Conservation (phyloP, 2,797 vertebrate species). For the Gymnothorax javanicus region DNA sequence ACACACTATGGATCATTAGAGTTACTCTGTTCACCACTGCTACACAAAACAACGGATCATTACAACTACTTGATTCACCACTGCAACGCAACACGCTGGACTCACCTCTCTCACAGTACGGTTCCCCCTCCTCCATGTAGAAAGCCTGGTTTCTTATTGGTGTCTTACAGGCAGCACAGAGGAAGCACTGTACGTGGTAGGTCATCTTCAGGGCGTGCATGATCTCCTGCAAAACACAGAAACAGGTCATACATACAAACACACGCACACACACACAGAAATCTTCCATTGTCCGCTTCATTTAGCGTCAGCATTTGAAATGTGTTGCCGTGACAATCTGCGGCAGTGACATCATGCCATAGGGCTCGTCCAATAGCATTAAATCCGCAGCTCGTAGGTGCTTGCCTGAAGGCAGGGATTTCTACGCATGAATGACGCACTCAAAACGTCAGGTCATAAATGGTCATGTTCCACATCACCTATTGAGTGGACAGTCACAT, state of each 20-base stretch:
- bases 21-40: no score
- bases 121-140: constrained; percentile 97
- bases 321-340: not conserved
- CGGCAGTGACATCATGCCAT: not conserved
- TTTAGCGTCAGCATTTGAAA: not conserved
- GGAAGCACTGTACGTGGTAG: constrained; percentile 95
- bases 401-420: not conserved
- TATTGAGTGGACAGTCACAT: not conserved
- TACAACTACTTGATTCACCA: no score
- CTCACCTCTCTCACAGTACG: constrained; percentile 95
- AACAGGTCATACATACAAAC: not conserved
- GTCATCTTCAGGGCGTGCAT: constrained; percentile 99
- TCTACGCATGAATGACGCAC: not conserved
- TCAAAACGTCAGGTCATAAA: not conserved
- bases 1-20: constrained; percentile 61
- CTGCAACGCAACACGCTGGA: no score
- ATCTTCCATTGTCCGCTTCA: not conserved
- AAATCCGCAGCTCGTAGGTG: not conserved
- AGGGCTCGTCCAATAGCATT: not conserved
- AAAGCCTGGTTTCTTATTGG: constrained; percentile 96
- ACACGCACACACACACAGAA: not conserved
- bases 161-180: constrained; percentile 89
- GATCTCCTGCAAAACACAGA: constrained; percentile 81
- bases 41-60: no score
- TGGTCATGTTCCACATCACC: not conserved